Percentiles rank a stretch among this genome's conserved stretches.
Conservation (phyloP, 1,140 invertebrate genomes). For the Sesamia nonagrioides region DNA sequence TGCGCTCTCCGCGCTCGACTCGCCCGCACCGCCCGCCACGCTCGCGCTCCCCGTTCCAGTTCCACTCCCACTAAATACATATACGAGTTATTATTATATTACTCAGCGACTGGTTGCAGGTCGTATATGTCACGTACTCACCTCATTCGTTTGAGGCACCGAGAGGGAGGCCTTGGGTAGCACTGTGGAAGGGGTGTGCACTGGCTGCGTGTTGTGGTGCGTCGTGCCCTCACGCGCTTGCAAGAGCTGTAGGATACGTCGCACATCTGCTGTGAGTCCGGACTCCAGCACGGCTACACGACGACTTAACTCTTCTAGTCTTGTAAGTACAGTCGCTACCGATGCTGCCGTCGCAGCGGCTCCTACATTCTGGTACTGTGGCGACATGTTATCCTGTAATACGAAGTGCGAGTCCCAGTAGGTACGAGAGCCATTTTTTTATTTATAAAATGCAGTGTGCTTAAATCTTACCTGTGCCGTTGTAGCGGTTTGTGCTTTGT, state of each 20-base stretch:
- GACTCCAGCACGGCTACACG: slow-evolving; percentile 89
- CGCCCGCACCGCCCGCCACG: slow-evolving; percentile 61
- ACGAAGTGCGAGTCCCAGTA: not conserved
- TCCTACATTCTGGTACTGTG: slow-evolving; percentile 84
- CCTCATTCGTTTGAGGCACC: slow-evolving; percentile 78
- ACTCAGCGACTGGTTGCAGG: not conserved
- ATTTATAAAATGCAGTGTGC: not conserved
- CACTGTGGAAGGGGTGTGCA: slow-evolving; percentile 75
- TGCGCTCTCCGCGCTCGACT: slow-evolving; percentile 71
- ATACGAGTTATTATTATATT: not conserved
- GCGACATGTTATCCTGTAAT: slow-evolving; percentile 75
- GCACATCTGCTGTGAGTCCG: slow-evolving; percentile 90
- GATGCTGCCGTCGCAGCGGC: slow-evolving; percentile 69
- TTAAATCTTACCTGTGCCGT: slow-evolving; percentile 59
- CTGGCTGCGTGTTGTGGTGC: slow-evolving; percentile 77
- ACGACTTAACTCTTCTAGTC: slow-evolving; percentile 90
- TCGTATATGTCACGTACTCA: slow-evolving; percentile 26
- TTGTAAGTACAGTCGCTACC: slow-evolving; percentile 77
- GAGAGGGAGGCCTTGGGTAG: slow-evolving; percentile 82
- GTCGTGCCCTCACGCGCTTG: slow-evolving; percentile 87
- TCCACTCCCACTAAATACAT: slow-evolving; percentile 75
- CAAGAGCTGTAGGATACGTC: slow-evolving; percentile 90
- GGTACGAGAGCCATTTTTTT: not conserved
- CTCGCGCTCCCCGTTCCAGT: slow-evolving; percentile 75
- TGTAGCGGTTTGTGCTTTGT: slow-evolving; percentile 68